Conservation (phyloP, 1,140 invertebrate species). For the Anastrepha ludens region DNA sequence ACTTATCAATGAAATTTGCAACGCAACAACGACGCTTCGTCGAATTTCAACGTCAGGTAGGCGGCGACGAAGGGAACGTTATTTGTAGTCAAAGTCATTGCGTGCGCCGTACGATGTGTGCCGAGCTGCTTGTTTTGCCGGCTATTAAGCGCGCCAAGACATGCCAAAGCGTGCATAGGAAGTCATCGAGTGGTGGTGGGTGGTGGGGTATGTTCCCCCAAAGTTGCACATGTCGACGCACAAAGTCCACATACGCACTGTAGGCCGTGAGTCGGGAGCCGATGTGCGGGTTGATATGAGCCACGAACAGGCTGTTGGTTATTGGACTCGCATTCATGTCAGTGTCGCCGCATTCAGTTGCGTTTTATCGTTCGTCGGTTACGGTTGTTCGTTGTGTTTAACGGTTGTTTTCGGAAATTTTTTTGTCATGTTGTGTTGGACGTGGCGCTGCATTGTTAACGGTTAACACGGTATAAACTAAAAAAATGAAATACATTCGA, state of each 20-base stretch:
- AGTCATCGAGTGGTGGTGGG: not conserved
- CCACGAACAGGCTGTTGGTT: not conserved
- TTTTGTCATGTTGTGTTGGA: not conserved
- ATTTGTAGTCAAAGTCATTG: not conserved
- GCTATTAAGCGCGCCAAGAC: constrained; percentile 22
- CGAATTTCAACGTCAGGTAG: not conserved
- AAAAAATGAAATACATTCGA: not conserved
- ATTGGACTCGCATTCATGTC: not conserved
- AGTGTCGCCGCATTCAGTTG: constrained; percentile 26
- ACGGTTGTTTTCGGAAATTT: not conserved
- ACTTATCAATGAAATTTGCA: constrained; percentile 68
- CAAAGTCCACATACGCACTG: constrained; percentile 25
- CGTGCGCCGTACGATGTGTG: not conserved
- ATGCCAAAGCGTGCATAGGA: not conserved
- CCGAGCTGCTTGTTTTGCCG: not conserved
- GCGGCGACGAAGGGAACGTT: too few species aligned
- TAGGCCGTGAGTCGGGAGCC: constrained; percentile 8
- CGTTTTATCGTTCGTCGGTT: constrained; percentile 31
- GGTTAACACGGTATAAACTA: not conserved
- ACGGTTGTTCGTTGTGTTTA: not conserved
- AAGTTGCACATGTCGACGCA: not conserved
- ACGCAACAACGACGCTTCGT: constrained; percentile 54
- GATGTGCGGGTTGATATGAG: constrained; percentile 25
- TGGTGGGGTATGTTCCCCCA: not conserved
- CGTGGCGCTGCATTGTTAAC: constrained; percentile 22